Evolutionary conservation across 2,888 invertebrate species (phyloP).

Genomic region (Leptarthrus brevirostris): DNA sequence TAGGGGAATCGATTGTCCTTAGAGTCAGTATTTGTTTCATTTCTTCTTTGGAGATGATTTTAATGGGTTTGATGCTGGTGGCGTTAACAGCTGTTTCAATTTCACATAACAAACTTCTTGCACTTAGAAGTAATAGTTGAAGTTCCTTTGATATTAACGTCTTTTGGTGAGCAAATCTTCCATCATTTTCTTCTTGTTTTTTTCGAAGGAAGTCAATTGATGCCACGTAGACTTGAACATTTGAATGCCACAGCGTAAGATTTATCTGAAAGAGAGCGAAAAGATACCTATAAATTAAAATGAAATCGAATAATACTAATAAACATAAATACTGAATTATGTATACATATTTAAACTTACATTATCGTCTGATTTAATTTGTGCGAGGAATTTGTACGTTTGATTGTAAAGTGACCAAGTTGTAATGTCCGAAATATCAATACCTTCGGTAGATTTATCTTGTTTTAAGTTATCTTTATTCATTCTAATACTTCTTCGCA

Average conservation of each 20-base stretch:
- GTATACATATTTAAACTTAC: conserved; percentile 49
- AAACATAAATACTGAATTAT: no score
- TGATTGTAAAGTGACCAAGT: conserved; percentile 56
- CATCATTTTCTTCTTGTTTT: conserved; percentile 59
- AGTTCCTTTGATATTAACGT: conserved; percentile 58
- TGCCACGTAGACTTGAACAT: conserved; percentile 61
- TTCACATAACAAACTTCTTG: conserved; percentile 62
- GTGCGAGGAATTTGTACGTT: conserved; percentile 62
- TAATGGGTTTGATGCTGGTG: conserved; percentile 53
- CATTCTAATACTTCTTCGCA: conserved; percentile 28
- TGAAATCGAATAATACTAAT: background rate
- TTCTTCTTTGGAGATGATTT: conserved; percentile 52
- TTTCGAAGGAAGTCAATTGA: conserved; percentile 61
- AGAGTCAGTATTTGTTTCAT: conserved; percentile 59
- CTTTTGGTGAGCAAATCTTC: conserved; percentile 54
- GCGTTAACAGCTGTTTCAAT: conserved; percentile 63
- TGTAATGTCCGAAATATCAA: conserved; percentile 58
- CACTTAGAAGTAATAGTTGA: conserved; percentile 59
- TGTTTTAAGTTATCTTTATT: conserved; percentile 15
- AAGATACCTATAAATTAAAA: no score
- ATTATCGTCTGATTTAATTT: conserved; percentile 54
- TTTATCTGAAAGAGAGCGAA: conserved; percentile 57
- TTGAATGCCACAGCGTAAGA: conserved; percentile 60
- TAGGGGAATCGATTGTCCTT: conserved; percentile 48
- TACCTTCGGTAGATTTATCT: conserved; percentile 44